Evolutionary conservation across 64 coral and sea anemone genomes (phyloP).

Genomic region (Montipora efflorescens): DNA sequence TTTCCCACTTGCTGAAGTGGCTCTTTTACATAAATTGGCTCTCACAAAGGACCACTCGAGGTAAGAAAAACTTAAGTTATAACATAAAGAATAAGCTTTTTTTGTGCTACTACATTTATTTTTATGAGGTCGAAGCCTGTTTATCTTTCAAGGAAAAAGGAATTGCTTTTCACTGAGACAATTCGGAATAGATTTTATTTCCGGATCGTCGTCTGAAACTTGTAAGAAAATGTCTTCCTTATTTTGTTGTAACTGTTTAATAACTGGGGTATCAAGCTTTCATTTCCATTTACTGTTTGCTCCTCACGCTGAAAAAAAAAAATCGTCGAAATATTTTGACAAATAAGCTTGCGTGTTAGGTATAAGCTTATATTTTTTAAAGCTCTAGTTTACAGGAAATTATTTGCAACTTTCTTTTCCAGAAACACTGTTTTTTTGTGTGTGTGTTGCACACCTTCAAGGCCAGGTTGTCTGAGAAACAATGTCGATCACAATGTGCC

Average conservation of each 20-base stretch:
- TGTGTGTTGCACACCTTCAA: background rate
- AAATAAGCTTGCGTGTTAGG: background rate
- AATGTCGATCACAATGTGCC: slow-evolving; percentile 67
- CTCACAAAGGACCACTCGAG: background rate
- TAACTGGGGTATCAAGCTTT: background rate
- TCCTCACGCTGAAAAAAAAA: too few species aligned
- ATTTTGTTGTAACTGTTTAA: background rate
- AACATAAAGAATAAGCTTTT: background rate
- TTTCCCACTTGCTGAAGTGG: background rate
- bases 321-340: too few species aligned
- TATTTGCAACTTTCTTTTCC: background rate
- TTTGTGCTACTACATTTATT: background rate
- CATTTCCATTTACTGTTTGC: background rate
- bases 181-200: background rate
- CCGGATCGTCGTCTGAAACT: background rate
- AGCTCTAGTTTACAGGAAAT: background rate
- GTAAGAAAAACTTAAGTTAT: background rate
- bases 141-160: background rate
- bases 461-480: background rate
- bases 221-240: background rate
- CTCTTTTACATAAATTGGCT: background rate
- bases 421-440: background rate
- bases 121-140: background rate
- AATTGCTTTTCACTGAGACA: background rate
- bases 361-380: background rate